These are phyloP conservation scores for Takifugu rubripes DNA, from an alignment of 2,797 vertebrate species.

Conservation along the genomic window DNA sequence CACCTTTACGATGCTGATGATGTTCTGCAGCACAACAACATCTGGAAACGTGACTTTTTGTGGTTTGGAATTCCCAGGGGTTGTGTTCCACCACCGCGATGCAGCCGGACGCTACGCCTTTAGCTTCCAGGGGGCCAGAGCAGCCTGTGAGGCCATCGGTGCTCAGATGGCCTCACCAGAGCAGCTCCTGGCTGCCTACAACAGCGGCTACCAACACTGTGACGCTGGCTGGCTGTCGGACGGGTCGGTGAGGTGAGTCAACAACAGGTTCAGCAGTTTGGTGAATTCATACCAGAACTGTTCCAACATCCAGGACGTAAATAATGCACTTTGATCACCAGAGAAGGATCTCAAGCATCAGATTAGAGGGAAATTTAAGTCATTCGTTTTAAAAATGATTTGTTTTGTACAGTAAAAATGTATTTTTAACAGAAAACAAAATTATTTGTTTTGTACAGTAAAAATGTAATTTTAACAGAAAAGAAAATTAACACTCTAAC, in stretches of 20 bases:
- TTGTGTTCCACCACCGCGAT: slow-evolving; percentile 92
- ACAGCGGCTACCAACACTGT: slow-evolving; percentile 89
- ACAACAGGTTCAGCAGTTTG: neutral
- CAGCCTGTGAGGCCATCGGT: slow-evolving; percentile 83
- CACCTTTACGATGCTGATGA: no score
- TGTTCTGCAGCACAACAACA: neutral
- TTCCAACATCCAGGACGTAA: no score
- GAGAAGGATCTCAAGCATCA: no score
- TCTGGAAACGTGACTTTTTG: neutral
- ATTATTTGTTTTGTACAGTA: no score
- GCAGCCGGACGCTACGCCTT: slow-evolving; percentile 86
- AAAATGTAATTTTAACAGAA: no score
- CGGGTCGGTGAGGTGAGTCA: slow-evolving; percentile 85
- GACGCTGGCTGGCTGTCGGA: slow-evolving; percentile 94
- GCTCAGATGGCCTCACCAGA: slow-evolving; percentile 86
- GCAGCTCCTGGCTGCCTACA: slow-evolving; percentile 88
- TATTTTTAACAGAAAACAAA: no score
- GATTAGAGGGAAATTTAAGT: no score
- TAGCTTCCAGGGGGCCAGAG: slow-evolving; percentile 79
- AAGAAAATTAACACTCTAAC: no score
- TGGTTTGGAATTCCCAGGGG: slow-evolving; percentile 73
- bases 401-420: no score
- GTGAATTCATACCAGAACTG: no score
- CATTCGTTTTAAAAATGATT: no score
- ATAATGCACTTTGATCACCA: slow-evolving; percentile 1